Evolutionary conservation across 2,797 vertebrate genomes (phyloP).

Genomic region (Neopelma chrysocephalum): DNA sequence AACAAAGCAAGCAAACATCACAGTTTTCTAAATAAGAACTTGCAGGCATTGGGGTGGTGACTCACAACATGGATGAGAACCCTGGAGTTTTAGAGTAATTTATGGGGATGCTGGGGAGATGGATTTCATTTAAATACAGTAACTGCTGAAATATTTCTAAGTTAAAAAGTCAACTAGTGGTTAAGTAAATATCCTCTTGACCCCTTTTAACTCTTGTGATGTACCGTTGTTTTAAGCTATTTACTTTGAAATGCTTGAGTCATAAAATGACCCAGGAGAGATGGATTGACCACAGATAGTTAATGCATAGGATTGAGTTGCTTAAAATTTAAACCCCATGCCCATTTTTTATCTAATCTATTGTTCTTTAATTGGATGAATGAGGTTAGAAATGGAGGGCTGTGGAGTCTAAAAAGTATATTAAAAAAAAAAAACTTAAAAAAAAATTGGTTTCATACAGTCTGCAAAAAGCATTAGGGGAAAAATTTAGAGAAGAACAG

Average conservation of each 20-base stretch:
- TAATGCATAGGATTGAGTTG: slow-evolving; percentile 32
- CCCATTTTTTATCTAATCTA: slow-evolving; percentile 40
- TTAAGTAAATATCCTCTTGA: slow-evolving; percentile 66
- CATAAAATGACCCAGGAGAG: slow-evolving; percentile 56
- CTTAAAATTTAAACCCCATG: slow-evolving; percentile 30
- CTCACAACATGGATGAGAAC: slow-evolving; percentile 36
- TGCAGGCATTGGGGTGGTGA: slow-evolving; percentile 36
- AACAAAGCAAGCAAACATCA: slow-evolving; percentile 58
- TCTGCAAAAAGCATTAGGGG: slow-evolving; percentile 68
- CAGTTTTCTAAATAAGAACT: slow-evolving; percentile 51
- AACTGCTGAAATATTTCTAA: slow-evolving; percentile 58
- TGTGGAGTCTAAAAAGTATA: slow-evolving; percentile 32
- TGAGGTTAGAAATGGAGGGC: slow-evolving; percentile 56
- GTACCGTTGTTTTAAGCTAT: slow-evolving; percentile 61
- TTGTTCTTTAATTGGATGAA: slow-evolving; percentile 70
- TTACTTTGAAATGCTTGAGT: slow-evolving; percentile 59
- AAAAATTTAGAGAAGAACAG: slow-evolving; percentile 74
- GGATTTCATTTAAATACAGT: slow-evolving; percentile 68
- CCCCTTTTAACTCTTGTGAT: slow-evolving; percentile 59
- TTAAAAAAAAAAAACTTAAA: not conserved
- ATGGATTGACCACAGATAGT: slow-evolving; percentile 39
- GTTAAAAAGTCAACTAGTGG: slow-evolving; percentile 60
- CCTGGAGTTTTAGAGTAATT: slow-evolving; percentile 67
- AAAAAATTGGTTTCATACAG: slow-evolving; percentile 53
- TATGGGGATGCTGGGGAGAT: slow-evolving; percentile 63